Conservation (phyloP, 2,113 vertebrate genomes). For the Psilopsiagon aymara region DNA sequence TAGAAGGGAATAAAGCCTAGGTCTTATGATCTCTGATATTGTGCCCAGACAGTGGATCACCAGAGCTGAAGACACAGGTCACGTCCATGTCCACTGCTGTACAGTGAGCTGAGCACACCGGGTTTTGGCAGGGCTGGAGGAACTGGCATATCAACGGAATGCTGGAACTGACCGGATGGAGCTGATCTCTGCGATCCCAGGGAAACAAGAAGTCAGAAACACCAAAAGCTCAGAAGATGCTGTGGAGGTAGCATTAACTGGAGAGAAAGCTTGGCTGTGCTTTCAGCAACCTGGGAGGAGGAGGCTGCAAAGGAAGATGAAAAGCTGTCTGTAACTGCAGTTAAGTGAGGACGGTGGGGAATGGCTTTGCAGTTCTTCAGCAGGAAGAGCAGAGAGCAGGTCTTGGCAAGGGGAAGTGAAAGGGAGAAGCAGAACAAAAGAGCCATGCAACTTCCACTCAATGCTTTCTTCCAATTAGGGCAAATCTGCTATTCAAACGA, state of each 20-base stretch:
- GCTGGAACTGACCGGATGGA: not conserved
- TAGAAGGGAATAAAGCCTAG: not conserved
- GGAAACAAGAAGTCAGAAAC: not conserved
- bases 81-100: not conserved
- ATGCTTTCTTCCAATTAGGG: slow-evolving; percentile 3
- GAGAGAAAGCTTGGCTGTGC: not conserved
- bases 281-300: not conserved
- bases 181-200: not conserved
- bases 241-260: not conserved
- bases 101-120: not conserved
- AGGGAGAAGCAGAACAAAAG: slow-evolving; percentile 39
- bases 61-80: not conserved
- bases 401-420: slow-evolving; percentile 25
- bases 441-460: slow-evolving; percentile 28
- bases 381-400: not conserved
- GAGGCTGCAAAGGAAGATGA: slow-evolving; percentile 6
- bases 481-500: not conserved
- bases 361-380: not conserved
- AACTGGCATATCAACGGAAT: not conserved
- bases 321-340: not conserved
- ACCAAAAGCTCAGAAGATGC: not conserved
- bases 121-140: not conserved
- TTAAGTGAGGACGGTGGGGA: slow-evolving; percentile 26
- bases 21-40: not conserved
- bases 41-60: not conserved